These are phyloP conservation scores for Trichonephila inaurata DNA, from an alignment of 1,140 invertebrate species.

Conservation along the genomic window DNA sequence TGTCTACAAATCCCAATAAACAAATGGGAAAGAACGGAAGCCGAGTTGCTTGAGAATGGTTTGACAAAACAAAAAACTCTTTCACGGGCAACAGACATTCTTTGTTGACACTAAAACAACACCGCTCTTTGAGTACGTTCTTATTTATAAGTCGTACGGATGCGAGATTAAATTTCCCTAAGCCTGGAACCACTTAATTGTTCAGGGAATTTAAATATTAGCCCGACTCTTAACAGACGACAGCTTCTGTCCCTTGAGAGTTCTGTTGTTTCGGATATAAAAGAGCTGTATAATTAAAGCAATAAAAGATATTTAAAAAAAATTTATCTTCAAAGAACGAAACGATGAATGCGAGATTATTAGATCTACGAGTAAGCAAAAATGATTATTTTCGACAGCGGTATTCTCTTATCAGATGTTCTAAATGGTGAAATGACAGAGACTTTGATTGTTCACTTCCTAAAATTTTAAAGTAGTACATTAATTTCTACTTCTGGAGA, in stretches of 20 bases:
- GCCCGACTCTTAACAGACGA: background rate
- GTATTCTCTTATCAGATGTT: no score
- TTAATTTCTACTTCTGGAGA: no score
- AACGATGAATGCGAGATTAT: background rate
- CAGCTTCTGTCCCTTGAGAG: background rate
- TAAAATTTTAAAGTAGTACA: no score
- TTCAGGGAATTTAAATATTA: conserved; percentile 22
- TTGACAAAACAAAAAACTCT: background rate
- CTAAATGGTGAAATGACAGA: no score
- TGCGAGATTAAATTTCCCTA: background rate
- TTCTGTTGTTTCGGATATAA: background rate
- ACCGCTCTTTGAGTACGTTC: background rate
- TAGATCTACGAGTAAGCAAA: no score
- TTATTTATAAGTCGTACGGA: background rate
- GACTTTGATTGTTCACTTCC: no score
- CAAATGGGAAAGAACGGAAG: conserved; percentile 10
- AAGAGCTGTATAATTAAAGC: background rate
- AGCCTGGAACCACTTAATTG: background rate
- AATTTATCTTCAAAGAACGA: background rate
- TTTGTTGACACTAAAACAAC: conserved; percentile 5
- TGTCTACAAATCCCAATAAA: background rate
- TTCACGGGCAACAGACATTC: conserved; percentile 5
- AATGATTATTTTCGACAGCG: no score
- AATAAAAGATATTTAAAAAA: background rate
- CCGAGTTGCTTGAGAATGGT: conserved; percentile 36